Conservation (phyloP, 2,888 invertebrate species). For the Stenolophus ochropezus region DNA sequence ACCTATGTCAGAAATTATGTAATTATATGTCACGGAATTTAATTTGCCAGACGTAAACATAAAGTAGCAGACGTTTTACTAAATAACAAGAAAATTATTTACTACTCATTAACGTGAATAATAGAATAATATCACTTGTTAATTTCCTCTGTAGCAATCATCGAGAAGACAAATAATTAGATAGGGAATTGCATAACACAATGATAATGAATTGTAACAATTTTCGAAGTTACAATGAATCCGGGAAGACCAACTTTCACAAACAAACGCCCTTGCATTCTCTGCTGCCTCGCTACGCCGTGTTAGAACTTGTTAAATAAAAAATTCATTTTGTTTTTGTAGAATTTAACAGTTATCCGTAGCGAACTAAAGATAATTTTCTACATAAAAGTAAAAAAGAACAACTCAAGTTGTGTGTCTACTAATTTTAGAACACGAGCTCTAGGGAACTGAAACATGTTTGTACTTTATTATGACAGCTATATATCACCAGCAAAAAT, state of each 20-base stretch:
- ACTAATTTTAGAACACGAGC: constrained; percentile 46
- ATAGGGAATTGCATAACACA: constrained; percentile 1
- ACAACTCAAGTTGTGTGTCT: background rate
- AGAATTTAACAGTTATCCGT: constrained; percentile 8
- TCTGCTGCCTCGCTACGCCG: background rate
- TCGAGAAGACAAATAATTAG: background rate
- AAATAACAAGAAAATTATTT: constrained; percentile 5
- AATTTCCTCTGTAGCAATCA: background rate
- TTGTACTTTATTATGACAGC: constrained; percentile 50
- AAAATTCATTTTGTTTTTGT: constrained; percentile 29
- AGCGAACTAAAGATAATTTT: background rate
- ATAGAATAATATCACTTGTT: background rate
- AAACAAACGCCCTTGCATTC: constrained; percentile 45
- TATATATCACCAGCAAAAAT: constrained; percentile 49
- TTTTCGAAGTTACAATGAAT: constrained; percentile 31
- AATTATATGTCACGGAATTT: constrained; percentile 10
- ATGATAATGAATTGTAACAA: constrained; percentile 31
- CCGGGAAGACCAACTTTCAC: constrained; percentile 46
- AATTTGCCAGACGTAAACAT: background rate
- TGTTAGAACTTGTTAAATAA: constrained; percentile 15
- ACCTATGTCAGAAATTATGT: constrained; percentile 19
- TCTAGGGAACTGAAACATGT: constrained; percentile 45
- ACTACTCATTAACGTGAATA: background rate
- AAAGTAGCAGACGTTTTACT: constrained; percentile 8
- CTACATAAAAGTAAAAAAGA: constrained; percentile 12